Evolutionary conservation across 1,140 invertebrate genomes (phyloP).

Genomic region (Goniozus legneri): DNA sequence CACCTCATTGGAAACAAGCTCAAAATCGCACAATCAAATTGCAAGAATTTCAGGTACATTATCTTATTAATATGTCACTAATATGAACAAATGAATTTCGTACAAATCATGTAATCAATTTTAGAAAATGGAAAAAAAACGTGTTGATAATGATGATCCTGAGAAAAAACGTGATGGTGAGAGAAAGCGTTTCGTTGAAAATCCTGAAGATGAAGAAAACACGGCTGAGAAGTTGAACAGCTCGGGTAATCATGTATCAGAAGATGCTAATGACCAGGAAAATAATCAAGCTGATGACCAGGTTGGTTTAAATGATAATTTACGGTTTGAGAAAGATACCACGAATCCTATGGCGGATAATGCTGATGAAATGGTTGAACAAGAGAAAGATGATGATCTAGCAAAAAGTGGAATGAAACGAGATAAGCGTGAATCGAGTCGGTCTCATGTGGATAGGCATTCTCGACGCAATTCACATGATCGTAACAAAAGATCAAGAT

Average conservation of each 20-base stretch:
- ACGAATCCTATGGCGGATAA: too few relatives aligned
- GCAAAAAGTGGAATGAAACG: constrained; percentile 7
- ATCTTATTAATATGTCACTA: constrained; percentile 4
- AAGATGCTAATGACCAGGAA: constrained; percentile 23
- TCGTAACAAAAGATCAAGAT: constrained; percentile 31
- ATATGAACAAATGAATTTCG: neutral
- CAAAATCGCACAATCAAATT: constrained; percentile 78
- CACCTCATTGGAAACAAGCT: constrained; percentile 86
- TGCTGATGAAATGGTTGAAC: constrained; percentile 20
- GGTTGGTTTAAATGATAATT: neutral
- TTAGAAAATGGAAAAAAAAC: constrained; percentile 64
- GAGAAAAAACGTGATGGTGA: constrained; percentile 59
- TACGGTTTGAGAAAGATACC: too few relatives aligned
- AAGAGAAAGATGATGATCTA: constrained; percentile 22
- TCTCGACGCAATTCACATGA: constrained; percentile 34
- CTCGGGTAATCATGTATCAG: constrained; percentile 4
- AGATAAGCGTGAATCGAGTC: constrained; percentile 24
- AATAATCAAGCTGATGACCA: constrained; percentile 23
- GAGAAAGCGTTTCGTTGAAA: constrained; percentile 55
- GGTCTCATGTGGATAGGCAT: constrained; percentile 25
- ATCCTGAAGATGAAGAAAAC: constrained; percentile 37
- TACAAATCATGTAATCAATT: constrained; percentile 11
- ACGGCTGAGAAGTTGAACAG: constrained; percentile 21
- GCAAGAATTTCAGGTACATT: constrained; percentile 70
- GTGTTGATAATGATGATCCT: constrained; percentile 61